phyloP scores from a whole-genome alignment of 2,888 invertebrate genomes.

The Melanophora roralis region DNA sequence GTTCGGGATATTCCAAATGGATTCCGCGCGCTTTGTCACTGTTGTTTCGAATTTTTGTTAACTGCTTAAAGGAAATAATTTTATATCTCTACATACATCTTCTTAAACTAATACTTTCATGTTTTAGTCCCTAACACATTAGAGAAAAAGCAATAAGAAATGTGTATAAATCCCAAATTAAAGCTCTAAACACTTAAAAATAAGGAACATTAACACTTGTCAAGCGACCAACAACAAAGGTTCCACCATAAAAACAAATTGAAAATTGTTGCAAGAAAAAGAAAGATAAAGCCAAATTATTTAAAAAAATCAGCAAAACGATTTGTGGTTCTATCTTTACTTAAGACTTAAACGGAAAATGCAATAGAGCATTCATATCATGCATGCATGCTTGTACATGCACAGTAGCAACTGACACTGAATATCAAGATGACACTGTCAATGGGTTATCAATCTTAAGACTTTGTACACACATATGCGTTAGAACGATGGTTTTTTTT shows the following conservation, averaged over 20 bases:
- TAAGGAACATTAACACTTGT: conserved; percentile 36
- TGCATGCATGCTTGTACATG: conserved; percentile 33
- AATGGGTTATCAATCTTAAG: conserved; percentile 64
- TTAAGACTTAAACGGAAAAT: conserved; percentile 30
- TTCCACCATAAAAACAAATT: conserved; percentile 31
- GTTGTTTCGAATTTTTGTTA: too few relatives aligned
- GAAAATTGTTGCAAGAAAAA: conserved; percentile 10
- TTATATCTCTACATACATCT: too few relatives aligned
- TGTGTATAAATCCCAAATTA: conserved; percentile 41
- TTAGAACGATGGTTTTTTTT: conserved; percentile 2
- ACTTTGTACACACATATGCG: background rate
- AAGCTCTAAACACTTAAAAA: conserved; percentile 38
- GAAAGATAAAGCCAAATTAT: background rate
- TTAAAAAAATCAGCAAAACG: conserved; percentile 7
- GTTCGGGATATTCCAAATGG: too few relatives aligned
- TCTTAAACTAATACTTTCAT: too few relatives aligned
- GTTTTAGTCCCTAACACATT: too few relatives aligned
- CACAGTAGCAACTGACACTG: conserved; percentile 7
- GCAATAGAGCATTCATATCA: conserved; percentile 26
- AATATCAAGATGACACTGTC: conserved; percentile 60
- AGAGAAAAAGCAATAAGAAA: conserved; percentile 17
- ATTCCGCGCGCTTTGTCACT: too few relatives aligned
- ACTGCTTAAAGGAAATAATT: too few relatives aligned
- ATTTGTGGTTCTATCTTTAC: conserved; percentile 24
- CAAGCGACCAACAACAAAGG: background rate